A percentile compares a stretch with the other conserved stretches of the same genome.
These are phyloP conservation scores for Istiophorus platypterus DNA, from an alignment of 2,113 vertebrate species.

Conservation along the genomic window DNA sequence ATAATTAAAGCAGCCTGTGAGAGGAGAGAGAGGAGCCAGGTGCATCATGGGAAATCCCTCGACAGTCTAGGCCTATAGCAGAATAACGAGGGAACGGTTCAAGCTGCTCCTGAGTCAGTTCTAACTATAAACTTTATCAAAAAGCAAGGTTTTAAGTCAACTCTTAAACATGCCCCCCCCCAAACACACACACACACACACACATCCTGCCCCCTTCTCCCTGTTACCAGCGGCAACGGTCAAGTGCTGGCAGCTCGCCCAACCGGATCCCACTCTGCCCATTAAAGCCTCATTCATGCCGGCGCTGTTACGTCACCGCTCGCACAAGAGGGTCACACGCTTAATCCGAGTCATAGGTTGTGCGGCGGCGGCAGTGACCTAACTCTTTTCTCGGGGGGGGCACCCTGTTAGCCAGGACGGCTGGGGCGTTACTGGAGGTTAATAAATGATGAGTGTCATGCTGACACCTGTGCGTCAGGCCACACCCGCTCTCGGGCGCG, in stretches of 20 bases:
- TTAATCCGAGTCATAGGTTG: conserved; percentile 57
- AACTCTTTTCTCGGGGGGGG: background rate
- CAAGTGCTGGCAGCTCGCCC: background rate
- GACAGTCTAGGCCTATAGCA: too few species aligned
- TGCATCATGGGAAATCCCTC: too few species aligned
- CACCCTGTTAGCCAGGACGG: background rate
- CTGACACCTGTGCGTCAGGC: conserved; percentile 57
- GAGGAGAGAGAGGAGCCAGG: too few species aligned
- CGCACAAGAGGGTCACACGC: conserved; percentile 54
- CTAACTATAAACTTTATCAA: too few species aligned
- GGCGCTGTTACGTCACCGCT: conserved; percentile 10
- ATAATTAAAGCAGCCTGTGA: too few species aligned
- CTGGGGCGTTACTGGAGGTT: conserved; percentile 23
- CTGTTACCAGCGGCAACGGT: too few species aligned
- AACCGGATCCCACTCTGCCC: background rate
- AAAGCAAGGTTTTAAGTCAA: too few species aligned
- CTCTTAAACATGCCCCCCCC: too few species aligned
- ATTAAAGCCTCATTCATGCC: conserved; percentile 36
- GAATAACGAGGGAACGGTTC: too few species aligned
- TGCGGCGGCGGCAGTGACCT: conserved; percentile 15
- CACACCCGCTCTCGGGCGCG: conserved; percentile 40
- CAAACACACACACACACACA: too few species aligned
- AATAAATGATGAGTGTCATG: conserved; percentile 62
- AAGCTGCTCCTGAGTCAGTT: too few species aligned
- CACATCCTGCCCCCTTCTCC: too few species aligned